A percentile compares a stretch with the other conserved stretches of the same genome.
These are phyloP conservation scores for Psammodynastes pulverulentus DNA, from an alignment of 2,113 vertebrate species.

Conservation along the genomic window DNA sequence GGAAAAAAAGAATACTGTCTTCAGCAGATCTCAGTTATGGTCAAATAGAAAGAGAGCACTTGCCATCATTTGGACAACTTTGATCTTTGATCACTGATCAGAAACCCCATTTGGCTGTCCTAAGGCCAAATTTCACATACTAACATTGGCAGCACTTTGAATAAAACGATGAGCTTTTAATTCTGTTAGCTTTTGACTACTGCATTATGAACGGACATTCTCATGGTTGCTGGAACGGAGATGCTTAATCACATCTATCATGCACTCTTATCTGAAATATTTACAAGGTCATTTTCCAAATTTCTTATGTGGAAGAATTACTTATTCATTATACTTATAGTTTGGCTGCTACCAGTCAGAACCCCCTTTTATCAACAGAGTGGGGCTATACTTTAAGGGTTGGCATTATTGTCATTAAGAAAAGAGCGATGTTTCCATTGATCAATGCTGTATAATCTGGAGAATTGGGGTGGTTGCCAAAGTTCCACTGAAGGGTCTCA, in stretches of 20 bases:
- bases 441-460: neutral
- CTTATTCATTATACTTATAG: neutral
- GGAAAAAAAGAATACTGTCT: neutral
- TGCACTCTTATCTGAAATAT: neutral
- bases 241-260: neutral
- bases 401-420: neutral
- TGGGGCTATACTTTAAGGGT: neutral
- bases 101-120: neutral
- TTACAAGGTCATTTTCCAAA: neutral
- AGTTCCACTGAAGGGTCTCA: neutral
- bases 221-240: neutral
- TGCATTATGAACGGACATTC: neutral
- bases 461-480: neutral
- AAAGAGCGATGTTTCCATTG: neutral
- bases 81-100: neutral
- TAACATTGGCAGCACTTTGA: neutral
- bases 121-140: neutral
- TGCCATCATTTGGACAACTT: neutral
- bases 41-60: neutral
- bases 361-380: neutral
- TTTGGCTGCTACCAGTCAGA: neutral
- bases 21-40: neutral
- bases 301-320: neutral
- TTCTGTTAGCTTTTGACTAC: neutral
- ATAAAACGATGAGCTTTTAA: neutral